These are phyloP conservation scores for Cephalotes varians DNA, from an alignment of 2,888 invertebrate genomes.

Conservation along the genomic window DNA sequence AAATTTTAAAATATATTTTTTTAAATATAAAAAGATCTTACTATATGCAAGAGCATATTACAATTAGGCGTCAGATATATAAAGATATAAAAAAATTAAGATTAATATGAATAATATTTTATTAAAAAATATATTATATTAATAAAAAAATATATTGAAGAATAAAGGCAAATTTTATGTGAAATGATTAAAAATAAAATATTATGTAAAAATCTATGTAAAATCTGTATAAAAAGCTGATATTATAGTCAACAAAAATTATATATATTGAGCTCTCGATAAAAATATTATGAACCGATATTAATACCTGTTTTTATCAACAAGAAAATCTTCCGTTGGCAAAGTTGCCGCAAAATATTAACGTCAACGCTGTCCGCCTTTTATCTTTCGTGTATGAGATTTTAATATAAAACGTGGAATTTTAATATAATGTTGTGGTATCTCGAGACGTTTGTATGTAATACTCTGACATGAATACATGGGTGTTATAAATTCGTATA, in stretches of 20 bases:
- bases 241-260: slow-evolving; percentile 1
- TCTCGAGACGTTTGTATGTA: slow-evolving; percentile 39
- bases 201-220: background rate
- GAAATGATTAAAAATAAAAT: background rate
- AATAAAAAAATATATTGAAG: background rate
- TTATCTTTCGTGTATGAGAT: slow-evolving; percentile 39
- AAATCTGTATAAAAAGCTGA: background rate
- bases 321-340: slow-evolving; percentile 27
- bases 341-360: slow-evolving; percentile 46
- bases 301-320: slow-evolving; percentile 37
- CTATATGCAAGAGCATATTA: background rate
- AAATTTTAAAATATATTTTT: background rate
- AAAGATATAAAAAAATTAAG: background rate
- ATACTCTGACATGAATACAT: slow-evolving; percentile 38
- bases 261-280: slow-evolving; percentile 7
- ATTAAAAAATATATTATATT: background rate
- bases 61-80: background rate
- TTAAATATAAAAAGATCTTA: background rate
- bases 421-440: slow-evolving; percentile 50
- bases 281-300: slow-evolving; percentile 48
- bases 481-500: slow-evolving; percentile 13
- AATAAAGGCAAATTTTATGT: too few species aligned
- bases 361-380: slow-evolving; percentile 40
- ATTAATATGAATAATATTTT: background rate
- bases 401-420: slow-evolving; percentile 52